These are phyloP conservation scores for Herpailurus yagouaroundi DNA, from an alignment of 2,113 vertebrate species.

Conservation along the genomic window DNA sequence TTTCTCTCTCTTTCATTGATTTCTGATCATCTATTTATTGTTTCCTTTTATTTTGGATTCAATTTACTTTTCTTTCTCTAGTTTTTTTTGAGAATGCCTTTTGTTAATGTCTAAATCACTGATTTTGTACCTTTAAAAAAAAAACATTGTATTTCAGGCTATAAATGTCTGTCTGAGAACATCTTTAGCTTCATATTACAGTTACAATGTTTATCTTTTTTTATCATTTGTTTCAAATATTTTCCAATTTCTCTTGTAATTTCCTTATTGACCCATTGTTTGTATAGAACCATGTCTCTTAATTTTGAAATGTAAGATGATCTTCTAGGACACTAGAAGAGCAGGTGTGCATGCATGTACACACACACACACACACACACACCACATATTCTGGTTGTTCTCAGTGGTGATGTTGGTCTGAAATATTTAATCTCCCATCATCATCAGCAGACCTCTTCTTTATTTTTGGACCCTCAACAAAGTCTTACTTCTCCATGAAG, in stretches of 20 bases:
- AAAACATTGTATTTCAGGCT: not conserved
- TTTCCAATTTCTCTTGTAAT: not conserved
- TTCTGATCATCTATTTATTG: not conserved
- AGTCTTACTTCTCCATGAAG: not conserved
- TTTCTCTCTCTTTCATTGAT: not conserved
- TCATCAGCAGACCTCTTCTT: not conserved
- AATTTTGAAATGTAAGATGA: not conserved
- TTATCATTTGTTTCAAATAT: conserved; percentile 5
- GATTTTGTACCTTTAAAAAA: not conserved
- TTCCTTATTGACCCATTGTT: not conserved
- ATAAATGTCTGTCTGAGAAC: not conserved
- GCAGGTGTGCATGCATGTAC: accelerated
- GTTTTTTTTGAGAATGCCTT: not conserved
- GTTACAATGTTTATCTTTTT: not conserved
- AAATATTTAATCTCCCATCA: not conserved
- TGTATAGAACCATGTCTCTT: not conserved
- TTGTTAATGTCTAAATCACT: not conserved
- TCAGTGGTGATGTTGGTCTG: not conserved
- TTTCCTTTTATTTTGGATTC: not conserved
- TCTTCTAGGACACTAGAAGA: not conserved
- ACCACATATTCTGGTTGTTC: not conserved
- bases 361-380: not conserved
- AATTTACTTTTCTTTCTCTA: not conserved
- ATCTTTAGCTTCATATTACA: not conserved
- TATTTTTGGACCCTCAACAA: not conserved